Conservation (phyloP, 92 coral and sea anemone species). For the Phymanthus crucifer region DNA sequence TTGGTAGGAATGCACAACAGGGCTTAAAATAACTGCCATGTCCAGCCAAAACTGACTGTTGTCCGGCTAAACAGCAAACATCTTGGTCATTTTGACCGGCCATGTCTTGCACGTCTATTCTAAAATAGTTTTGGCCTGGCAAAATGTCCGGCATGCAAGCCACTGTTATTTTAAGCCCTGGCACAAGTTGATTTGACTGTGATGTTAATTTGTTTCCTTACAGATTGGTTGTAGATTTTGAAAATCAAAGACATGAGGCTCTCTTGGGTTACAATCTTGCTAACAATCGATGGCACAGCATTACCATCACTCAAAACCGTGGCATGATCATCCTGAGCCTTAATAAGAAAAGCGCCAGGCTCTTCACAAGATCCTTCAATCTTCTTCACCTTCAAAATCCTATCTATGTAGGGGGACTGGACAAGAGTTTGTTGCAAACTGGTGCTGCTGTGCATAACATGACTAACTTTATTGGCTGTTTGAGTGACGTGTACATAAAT, state of each 20-base stretch:
- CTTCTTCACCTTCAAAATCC: conserved; percentile 66
- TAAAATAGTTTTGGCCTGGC: too few relatives aligned
- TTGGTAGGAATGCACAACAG: too few relatives aligned
- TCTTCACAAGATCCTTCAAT: conserved; percentile 44
- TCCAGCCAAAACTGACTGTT: too few relatives aligned
- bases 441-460: conserved; percentile 40
- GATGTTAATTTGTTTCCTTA: neutral
- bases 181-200: too few relatives aligned
- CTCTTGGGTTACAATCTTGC: conserved; percentile 73
- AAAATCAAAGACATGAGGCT: conserved; percentile 55
- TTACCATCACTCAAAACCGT: conserved; percentile 48
- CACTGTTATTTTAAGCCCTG: too few relatives aligned
- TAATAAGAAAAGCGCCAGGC: conserved; percentile 32
- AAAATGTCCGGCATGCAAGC: too few relatives aligned
- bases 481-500: conserved; percentile 66
- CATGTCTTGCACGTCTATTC: too few relatives aligned
- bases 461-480: conserved; percentile 80
- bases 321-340: conserved; percentile 39
- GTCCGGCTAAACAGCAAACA: too few relatives aligned
- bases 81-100: too few relatives aligned
- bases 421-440: conserved; percentile 41
- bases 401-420: conserved; percentile 80
- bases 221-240: conserved; percentile 79
- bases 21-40: too few relatives aligned
- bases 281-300: conserved; percentile 85